Conservation (phyloP, 2,888 invertebrate genomes). For the Chironomus tentans region DNA sequence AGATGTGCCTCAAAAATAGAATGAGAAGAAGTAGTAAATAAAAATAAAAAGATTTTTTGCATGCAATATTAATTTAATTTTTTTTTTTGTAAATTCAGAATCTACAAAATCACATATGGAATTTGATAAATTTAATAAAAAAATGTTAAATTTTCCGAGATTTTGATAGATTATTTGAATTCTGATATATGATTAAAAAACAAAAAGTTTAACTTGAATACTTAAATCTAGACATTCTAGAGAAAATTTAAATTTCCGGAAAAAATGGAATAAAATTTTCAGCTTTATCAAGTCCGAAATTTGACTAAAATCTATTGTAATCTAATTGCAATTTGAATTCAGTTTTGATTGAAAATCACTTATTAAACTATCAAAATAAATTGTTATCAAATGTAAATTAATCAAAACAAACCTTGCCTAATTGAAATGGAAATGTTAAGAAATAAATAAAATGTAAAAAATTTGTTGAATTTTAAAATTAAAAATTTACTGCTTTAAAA, state of each 20-base stretch:
- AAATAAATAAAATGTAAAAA: neutral
- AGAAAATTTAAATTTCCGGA: neutral
- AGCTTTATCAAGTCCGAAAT: neutral
- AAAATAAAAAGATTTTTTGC: neutral
- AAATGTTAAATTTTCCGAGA: neutral
- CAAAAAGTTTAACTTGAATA: no score
- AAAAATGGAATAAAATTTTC: neutral
- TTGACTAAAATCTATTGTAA: constrained; percentile 1
- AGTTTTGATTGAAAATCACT: no score
- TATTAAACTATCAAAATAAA: neutral
- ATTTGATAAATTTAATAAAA: neutral
- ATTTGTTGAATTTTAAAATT: neutral
- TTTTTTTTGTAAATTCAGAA: neutral
- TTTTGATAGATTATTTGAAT: neutral
- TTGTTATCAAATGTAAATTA: neutral
- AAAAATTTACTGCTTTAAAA: neutral
- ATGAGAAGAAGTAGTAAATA: neutral
- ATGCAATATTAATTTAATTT: neutral
- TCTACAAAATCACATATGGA: neutral
- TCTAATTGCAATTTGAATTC: neutral
- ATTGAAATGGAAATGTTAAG: neutral
- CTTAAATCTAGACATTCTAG: no score
- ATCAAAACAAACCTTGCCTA: neutral
- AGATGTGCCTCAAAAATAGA: neutral
- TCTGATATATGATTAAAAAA: no score